Base-by-base conservation (phyloP, 2,113 vertebrate genomes). In the Choloepus hoffmanni region DNA sequence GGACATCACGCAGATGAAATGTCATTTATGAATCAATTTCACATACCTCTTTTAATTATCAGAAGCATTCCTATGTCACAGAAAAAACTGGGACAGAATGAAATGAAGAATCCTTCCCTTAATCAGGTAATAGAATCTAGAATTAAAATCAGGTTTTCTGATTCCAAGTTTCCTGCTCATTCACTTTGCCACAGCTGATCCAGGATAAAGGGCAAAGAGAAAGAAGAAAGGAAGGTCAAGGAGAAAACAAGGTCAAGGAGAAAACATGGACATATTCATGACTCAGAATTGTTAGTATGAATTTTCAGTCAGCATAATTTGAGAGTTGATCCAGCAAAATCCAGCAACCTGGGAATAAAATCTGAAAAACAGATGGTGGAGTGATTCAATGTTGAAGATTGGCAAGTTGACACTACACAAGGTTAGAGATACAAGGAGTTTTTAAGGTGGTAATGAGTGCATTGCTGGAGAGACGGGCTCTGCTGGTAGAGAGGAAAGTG, bases 311-410 rank as follows among this genome's bases (percentile, higher is more conserved):
- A 94, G 92, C 62, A 82, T 84, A 88, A 94, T 93, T 92, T 82
- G n/a, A 96, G 26, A 92, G 55, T 96, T 91, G 89, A 92, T 83
- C 85, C 40, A 93, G 73, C 58, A 89, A 95, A 96, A 89, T 81
- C 76, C 58, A 16, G 76, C 92, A 97, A 79, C 60, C 72, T 68
- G n/a, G 85, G 67, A 93, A 60, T 90, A 93, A 86, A 90, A 53
- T 50, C 58, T 95, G 76, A 95, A 96, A 94, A 94, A 73, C 72
- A 95, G 89, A 95, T 90, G 77, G 85, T 90, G 26, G 62, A 94
- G 12, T 68, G 65, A 95, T 63, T 96, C 53, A 82, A 21, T 62
- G 19, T 63, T 62, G 36, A 89, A 77, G 78, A 95, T 12, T 88
- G 85, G 76, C 84, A 85, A 65, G 18, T 43, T 77, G 90, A 90